Evolutionary conservation across 2,888 invertebrate genomes (phyloP), one percentile per base, ranked within the genome.

Genomic region (Leptinotarsa haldemani): DNA sequence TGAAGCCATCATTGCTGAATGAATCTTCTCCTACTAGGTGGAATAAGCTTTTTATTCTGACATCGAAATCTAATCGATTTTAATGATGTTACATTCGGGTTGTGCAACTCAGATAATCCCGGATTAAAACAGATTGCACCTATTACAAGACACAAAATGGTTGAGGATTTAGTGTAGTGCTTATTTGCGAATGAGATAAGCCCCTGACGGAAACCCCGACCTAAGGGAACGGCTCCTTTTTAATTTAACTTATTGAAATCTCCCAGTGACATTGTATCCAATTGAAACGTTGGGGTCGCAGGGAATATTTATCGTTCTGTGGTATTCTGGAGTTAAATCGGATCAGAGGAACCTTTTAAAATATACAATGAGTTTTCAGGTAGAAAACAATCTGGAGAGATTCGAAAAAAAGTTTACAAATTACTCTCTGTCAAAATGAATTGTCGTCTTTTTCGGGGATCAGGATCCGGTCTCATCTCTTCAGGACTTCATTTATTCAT

Each of bases 121-220:
- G 78, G 80, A 77, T 81, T 79, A 81, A 77, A 77, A 72, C 78
- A 80, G 78, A 81, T 80, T 81, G 78, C 80, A 79, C 78, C 81
- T 78, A 81, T 80, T 81, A 81, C 79, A 80, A 78, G 76, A 79
- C 80, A 78, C 78, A 80, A 79, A 78, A 80, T 74, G 78, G 74
- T 77, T 71, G 74, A 66, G 78, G 78, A 79, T 80, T 79, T 76
- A 75, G 73, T 76, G 63, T 73, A 65, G 72, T 63, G 70, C 71
- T 78, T 77, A 78, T 79, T 80, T 75, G 75, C 75, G 75, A 79
- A 79, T 73, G 58, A 71, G 70, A 74, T 73, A 71, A 76, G 69
- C 73, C 47, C 48, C 40, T 40, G 67, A 66, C 53, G 67, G 53
- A 40, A 52, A 40, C 52, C 68, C 15, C 15, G 56, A 68, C 68